Evolutionary conservation across 2,113 vertebrate species (phyloP), one percentile per base, ranked within the genome.

Genomic region (Zosterops lateralis): DNA sequence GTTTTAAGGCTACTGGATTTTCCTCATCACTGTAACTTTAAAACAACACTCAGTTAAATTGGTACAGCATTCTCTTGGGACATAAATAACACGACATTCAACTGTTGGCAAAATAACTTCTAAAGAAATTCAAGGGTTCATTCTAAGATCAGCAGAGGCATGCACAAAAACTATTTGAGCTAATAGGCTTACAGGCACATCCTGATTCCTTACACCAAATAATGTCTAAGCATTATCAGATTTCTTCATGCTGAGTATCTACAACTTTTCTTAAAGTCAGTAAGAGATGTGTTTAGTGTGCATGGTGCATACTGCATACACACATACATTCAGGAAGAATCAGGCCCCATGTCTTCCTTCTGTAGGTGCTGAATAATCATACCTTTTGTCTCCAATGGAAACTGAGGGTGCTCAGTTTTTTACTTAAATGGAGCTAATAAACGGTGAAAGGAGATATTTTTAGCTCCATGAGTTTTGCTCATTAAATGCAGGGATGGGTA

Each of bases 1-100:
- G 40, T 71, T 70, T 77, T 62, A 93, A 34, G 36, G 57, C 71
- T 92, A 22, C 66, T 86, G 84, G 73, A 94, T 93, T 95, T 67
- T 34, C n/a, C 29, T 93, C 56, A 84, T 60, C 36, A 7, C 28
- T 96, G 65, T 90, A 93, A 83, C 36, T 93, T 95, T 89, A 94
- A 96, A 95, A 80, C 71, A 94, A 84, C 61, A 45, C 40, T 89
- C 10, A 26, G 8, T 13, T 65, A 42, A 83, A 95, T 76, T 80
- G 64, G 12, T 77, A 50, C 8, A 58, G 18, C 24, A 4, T 74
- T 87, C 75, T 77, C 25, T 51, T 57, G 56, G 21, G n/a, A 85
- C n/a, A 48, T 44, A 89, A 91, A 67, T 92, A 85, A 45, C 9
- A 3, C 1, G 5, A 2, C 24, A 74, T 66, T 85, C 56, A 44